phyloP scores from a whole-genome alignment of 2,113 vertebrate genomes.

The Vulpes vulpes region DNA sequence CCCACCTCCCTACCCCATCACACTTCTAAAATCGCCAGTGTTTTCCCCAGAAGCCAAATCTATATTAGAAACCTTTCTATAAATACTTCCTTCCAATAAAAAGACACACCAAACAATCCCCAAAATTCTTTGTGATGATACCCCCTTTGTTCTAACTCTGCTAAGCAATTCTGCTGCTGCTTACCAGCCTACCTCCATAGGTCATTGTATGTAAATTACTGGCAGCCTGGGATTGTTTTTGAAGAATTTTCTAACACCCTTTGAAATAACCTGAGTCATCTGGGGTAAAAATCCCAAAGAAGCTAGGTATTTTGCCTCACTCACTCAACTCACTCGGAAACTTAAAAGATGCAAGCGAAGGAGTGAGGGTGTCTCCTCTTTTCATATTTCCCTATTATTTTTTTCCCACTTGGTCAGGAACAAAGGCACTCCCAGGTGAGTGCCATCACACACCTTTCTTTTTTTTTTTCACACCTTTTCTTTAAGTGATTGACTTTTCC shows the following conservation, averaged over 20 bases:
- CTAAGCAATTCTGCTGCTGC: not conserved
- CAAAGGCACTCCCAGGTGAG: not conserved
- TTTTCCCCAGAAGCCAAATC: slow-evolving; percentile 32
- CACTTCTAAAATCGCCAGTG: not conserved
- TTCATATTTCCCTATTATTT: not conserved
- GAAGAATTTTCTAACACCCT: not conserved
- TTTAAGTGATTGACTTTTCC: not conserved
- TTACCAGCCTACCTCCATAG: not conserved
- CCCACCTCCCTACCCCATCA: not conserved
- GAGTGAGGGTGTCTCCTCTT: not conserved
- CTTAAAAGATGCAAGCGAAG: not conserved
- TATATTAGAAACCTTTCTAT: not conserved
- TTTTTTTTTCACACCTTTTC: not conserved
- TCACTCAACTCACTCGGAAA: not conserved
- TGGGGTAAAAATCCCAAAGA: not conserved
- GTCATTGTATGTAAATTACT: slow-evolving; percentile 49
- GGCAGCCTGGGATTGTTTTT: not conserved
- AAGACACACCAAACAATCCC: slow-evolving; percentile 31
- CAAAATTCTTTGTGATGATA: not conserved
- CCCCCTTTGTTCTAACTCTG: slow-evolving; percentile 24
- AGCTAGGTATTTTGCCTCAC: not conserved
- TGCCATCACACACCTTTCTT: not conserved
- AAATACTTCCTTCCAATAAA: not conserved
- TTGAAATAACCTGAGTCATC: slow-evolving; percentile 47
- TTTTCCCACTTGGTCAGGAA: not conserved